Base-by-base conservation (phyloP, 2,888 invertebrate species). In the Drosophila formosana region DNA sequence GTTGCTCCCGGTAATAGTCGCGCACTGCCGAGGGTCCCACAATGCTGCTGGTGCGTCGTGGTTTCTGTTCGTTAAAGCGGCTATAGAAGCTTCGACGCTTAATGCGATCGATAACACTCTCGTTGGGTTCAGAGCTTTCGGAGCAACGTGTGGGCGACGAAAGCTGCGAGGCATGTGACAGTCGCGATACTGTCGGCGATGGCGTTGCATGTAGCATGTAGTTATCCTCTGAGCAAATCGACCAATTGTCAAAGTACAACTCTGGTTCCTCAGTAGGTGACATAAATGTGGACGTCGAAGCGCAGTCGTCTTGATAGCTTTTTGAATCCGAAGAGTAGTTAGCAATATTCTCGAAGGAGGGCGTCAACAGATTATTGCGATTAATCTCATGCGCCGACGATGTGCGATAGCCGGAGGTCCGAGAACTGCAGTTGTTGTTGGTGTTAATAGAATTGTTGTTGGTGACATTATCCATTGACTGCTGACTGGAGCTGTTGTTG, bases 21-120 rank as follows among this genome's bases (percentile, higher is more conserved):
- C 93, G 91, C 8, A 94, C 94, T 5, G 94, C 94, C 6, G 89
- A 88, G 6, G 95, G 94, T 18, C 95, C 95, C 8, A 95, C 95
- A 75, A 95, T 92, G 80, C 94, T 95, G 83, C 95, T 95, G 87
- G 95, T 95, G 73, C 96, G 94, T 67, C 95, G 93, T 75, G 94
- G 94, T 85, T 96, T 96, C 90, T 96, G 95, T 89, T 97, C 97
- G 90, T 98, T 97, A 91, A 98, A 98, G 78, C 97, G 94, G 11
- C 96, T 95, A 90, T 97, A 98, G 92, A 97, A 98, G 91, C 97
- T 97, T 91, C 97, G 97, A 34, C 98, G 94, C 80, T 96, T 94
- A 84, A 98, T 98, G 84, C 98, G 94, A 89, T 98, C 98, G 56
- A 95, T 95, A 45, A 98, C 95, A 66, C 96, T 97, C 89, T 96